Conservation (phyloP, 2,888 invertebrate species). For the Mechanitis messenoides region DNA sequence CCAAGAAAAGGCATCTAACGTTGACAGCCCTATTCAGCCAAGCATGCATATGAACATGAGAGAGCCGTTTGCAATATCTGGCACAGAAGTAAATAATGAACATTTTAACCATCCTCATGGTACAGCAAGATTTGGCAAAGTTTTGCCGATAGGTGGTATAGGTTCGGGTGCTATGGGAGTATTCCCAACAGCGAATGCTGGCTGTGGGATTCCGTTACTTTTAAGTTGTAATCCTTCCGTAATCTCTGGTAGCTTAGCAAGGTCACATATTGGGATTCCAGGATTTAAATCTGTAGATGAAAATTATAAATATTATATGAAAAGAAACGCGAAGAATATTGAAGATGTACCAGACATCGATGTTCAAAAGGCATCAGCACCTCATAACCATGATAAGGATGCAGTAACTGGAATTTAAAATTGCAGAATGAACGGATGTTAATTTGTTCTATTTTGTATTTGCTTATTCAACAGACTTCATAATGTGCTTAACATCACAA, state of each 20-base stretch:
- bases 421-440: too few species aligned
- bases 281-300: slow-evolving; percentile 54
- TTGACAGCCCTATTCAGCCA: slow-evolving; percentile 40
- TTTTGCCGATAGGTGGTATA: slow-evolving; percentile 28
- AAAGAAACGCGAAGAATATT: slow-evolving; percentile 50
- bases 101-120: slow-evolving; percentile 44
- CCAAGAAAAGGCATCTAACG: slow-evolving; percentile 42
- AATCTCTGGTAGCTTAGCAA: slow-evolving; percentile 56
- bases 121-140: slow-evolving; percentile 43
- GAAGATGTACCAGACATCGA: slow-evolving; percentile 28
- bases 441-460: too few species aligned
- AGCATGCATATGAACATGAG: slow-evolving; percentile 42
- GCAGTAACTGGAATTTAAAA: not conserved
- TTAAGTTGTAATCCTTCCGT: slow-evolving; percentile 66
- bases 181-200: slow-evolving; percentile 60
- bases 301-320: slow-evolving; percentile 46
- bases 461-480: not conserved
- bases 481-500: slow-evolving; percentile 24
- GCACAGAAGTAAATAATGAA: slow-evolving; percentile 36
- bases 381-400: slow-evolving; percentile 19
- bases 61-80: slow-evolving; percentile 39
- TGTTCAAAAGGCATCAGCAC: slow-evolving; percentile 25
- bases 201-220: slow-evolving; percentile 61
- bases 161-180: slow-evolving; percentile 48
- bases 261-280: slow-evolving; percentile 45